Conservation (phyloP, 2,113 vertebrate species). For the Sitta europaea region DNA sequence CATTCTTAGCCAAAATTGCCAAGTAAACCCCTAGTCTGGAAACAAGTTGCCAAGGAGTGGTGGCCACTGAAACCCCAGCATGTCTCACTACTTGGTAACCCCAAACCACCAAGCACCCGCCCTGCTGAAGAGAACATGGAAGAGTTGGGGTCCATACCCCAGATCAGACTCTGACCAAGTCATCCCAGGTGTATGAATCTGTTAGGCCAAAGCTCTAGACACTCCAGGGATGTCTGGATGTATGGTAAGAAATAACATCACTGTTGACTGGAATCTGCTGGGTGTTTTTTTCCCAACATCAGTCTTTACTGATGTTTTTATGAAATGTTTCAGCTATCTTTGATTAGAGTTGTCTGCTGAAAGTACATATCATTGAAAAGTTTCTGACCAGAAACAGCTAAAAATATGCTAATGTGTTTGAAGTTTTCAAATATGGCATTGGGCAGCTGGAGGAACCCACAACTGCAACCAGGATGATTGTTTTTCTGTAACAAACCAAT, state of each 20-base stretch:
- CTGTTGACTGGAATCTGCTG: neutral
- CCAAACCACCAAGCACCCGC: accelerated
- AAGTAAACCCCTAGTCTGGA: neutral
- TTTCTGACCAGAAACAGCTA: neutral
- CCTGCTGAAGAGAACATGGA: neutral
- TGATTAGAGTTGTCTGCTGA: neutral
- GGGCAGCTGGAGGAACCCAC: neutral
- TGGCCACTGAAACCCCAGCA: neutral
- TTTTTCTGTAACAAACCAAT: neutral
- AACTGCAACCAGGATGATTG: neutral
- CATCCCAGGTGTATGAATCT: neutral
- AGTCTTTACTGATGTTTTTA: neutral
- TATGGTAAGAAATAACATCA: neutral
- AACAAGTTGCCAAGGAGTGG: neutral
- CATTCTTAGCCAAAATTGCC: neutral
- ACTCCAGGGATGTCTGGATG: neutral
- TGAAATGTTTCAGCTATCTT: neutral
- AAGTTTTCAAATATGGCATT: neutral
- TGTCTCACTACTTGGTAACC: neutral
- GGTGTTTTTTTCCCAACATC: neutral
- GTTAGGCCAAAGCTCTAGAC: neutral
- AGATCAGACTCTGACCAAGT: neutral
- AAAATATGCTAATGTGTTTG: neutral
- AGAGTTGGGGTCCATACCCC: neutral
- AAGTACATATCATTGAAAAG: neutral